Evolutionary conservation across 2,113 vertebrate genomes (phyloP).

Genomic region (Thryonomys swinderianus): DNA sequence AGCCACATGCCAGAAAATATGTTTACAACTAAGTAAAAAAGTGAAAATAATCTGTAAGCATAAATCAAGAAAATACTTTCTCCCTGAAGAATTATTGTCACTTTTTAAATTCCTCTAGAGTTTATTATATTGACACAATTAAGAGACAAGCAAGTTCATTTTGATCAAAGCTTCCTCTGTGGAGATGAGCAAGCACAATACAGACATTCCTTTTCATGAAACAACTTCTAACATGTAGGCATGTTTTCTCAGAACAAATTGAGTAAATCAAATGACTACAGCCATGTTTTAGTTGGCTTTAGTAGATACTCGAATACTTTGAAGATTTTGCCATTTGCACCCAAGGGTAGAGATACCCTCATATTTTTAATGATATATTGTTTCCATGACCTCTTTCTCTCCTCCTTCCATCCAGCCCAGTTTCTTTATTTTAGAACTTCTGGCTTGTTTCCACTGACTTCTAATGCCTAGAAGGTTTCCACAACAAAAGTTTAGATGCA

Average conservation of each 20-base stretch:
- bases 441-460: slow-evolving; percentile 17
- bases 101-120: neutral
- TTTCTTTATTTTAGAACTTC: slow-evolving; percentile 44
- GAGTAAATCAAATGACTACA: neutral
- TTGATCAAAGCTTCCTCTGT: slow-evolving; percentile 12
- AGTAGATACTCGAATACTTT: neutral
- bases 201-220: slow-evolving; percentile 31
- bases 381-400: neutral
- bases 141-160: neutral
- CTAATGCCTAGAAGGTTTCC: neutral
- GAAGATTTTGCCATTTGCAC: neutral
- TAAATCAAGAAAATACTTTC: neutral
- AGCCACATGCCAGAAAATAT: neutral
- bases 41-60: neutral
- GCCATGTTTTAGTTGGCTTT: neutral
- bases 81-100: neutral
- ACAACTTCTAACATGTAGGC: neutral
- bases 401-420: accelerated
- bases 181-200: neutral
- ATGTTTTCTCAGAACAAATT: slow-evolving; percentile 17
- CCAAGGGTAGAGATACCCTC: neutral
- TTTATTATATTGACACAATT: neutral
- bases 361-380: neutral
- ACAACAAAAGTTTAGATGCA: neutral
- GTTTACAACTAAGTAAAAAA: neutral